Base-by-base conservation (phyloP, 2,888 invertebrate genomes). In the Taenaris catops region DNA sequence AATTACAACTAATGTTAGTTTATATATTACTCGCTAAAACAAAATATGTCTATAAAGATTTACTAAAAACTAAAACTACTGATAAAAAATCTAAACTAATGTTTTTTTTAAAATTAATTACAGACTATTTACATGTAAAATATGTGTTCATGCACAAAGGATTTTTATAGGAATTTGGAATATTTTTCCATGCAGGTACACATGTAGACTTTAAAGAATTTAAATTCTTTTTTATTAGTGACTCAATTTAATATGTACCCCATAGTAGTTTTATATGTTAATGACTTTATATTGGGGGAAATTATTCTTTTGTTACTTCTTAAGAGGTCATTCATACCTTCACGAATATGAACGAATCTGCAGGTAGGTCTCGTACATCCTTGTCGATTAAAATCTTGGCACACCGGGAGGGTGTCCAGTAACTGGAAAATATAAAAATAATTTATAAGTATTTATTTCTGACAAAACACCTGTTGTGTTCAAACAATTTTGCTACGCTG, bases 351-450 rank as follows among this genome's bases (percentile, higher is more conserved):
- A 91, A 97, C 95, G 91, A 96, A 96, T 93, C 96, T 96, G 95
- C 97, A 97, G 92, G 96, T 95, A 89, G 94, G 93, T 92, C 96
- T 93, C 90, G 93, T 94, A 92, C 96, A 96, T 89, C 95, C 94
- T 91, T 96, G 96, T 89, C 94, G 94, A 94, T 96, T 98, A 97
- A 97, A 97, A 97, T 96, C 98, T 96, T 96, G 97, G 97, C 96
- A 98, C 94, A 96, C 97, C 96, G 94, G 97, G 96, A 96, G 97
- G 96, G 96, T 98, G 97, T 96, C 97, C 97, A 96, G 97, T 96
- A 97, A 97, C 97, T 98, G 95, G 72, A 94, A 44, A 93, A 74
- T 59, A 78, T 67, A 73, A 71, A 53, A 66, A 59, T 58, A 52
- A 41, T 42, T 46, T 43, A 70, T 80, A 63, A 79, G 65, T 67